These are phyloP conservation scores for Staurois parvus DNA, from an alignment of 2,797 vertebrate species.

Conservation along the genomic window DNA sequence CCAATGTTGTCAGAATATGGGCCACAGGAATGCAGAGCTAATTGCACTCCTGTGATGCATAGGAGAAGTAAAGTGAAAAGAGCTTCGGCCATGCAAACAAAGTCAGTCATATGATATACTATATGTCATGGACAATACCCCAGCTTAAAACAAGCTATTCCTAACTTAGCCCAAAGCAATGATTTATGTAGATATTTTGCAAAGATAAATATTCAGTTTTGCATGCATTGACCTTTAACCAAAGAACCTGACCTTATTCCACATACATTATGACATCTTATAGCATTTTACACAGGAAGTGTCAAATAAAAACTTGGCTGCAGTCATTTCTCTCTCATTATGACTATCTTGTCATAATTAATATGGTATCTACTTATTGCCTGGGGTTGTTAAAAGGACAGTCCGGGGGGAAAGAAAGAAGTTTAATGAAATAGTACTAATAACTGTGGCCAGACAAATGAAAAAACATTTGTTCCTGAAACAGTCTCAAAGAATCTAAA, in stretches of 20 bases:
- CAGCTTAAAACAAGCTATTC: background rate
- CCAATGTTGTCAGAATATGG: no score
- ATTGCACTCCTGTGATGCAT: no score
- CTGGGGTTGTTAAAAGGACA: slow-evolving; percentile 52
- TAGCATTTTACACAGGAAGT: background rate
- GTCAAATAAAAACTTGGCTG: slow-evolving; percentile 38
- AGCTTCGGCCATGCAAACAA: no score
- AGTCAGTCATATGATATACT: no score
- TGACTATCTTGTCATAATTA: slow-evolving; percentile 50
- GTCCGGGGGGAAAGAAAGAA: slow-evolving; percentile 29
- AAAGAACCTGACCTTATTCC: background rate
- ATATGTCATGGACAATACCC: no score
- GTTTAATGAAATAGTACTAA: slow-evolving; percentile 47
- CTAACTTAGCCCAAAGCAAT: background rate
- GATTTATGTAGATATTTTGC: background rate
- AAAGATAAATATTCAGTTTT: background rate
- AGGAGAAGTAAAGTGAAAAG: no score
- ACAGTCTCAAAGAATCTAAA: background rate
- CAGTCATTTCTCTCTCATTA: slow-evolving; percentile 30
- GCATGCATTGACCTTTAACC: background rate
- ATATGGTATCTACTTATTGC: slow-evolving; percentile 44
- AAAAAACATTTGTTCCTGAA: slow-evolving; percentile 51
- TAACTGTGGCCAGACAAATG: slow-evolving; percentile 52
- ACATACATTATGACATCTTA: background rate
- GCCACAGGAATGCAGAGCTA: no score